Conservation (phyloP, 2,113 vertebrate genomes). For the Elephantulus edwardii region DNA sequence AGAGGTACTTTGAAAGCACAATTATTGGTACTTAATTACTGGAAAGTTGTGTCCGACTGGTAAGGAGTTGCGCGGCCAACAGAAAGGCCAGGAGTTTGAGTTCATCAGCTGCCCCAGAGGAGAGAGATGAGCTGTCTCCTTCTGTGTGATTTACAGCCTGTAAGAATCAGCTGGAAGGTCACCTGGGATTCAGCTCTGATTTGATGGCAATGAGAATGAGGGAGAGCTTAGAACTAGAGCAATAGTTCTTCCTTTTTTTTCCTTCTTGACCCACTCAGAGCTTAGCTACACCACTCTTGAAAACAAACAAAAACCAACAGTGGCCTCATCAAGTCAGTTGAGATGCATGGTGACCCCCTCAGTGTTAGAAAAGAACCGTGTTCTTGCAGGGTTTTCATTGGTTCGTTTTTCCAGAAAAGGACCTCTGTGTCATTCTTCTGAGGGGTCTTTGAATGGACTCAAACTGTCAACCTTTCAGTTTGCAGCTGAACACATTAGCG, state of each 20-base stretch:
- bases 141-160: too few relatives aligned
- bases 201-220: too few relatives aligned
- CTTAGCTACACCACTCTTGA: not conserved
- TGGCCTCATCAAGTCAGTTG: not conserved
- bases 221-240: too few relatives aligned
- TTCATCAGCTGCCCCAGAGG: too few relatives aligned
- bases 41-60: not conserved
- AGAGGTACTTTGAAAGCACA: not conserved
- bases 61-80: too few relatives aligned
- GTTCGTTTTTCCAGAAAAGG: not conserved
- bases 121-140: too few relatives aligned
- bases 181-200: too few relatives aligned
- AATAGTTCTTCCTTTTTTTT: too few relatives aligned
- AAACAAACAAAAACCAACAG: not conserved
- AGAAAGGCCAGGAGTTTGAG: too few relatives aligned
- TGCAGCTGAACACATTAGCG: not conserved
- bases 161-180: too few relatives aligned
- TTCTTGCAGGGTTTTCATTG: not conserved
- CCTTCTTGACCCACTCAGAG: not conserved
- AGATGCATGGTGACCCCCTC: not conserved
- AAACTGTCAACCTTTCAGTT: not conserved
- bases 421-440: not conserved
- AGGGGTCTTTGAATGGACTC: not conserved
- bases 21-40: not conserved
- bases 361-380: not conserved